Base-by-base conservation (phyloP, 2,797 vertebrate genomes). In the Muscicapa striata region DNA sequence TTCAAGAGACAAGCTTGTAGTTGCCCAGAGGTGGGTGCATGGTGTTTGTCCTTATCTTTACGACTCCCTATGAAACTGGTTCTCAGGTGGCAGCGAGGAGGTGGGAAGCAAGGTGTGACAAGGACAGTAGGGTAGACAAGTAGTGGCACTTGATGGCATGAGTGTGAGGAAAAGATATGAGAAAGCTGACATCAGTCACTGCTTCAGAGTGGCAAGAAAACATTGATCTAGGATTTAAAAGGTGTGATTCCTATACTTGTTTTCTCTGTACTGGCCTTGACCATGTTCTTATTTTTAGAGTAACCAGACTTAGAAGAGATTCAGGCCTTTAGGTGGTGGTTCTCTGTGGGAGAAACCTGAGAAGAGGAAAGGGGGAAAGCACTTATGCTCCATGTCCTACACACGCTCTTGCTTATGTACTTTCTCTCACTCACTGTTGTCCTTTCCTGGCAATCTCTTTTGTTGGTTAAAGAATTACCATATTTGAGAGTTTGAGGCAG, bases 351-450 rank as follows among this genome's bases (percentile, higher is more conserved):
- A 72, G 10, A 68, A 84, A 82, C 18, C 18, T 11, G 54, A 72
- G 58, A 76, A 62, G 36, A 46, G 38, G 21, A 64, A 90, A 13
- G 17, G 15, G 40, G 20, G 20, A 55, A 86, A 48, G 26, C 36
- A 18, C 4, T 26, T 0, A 0, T 13, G 34, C 55, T 58, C 51
- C 2, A 0, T 41, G 46, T 58, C 20, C 13, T 55, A 62, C 2
- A 3, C 13, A 1, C 0, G 0, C 23, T 52, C 27, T 45, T 26
- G 20, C 15, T 55, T 4, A 0, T 8, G 4, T 1, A 0, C 20
- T 69, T 59, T 41, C 26, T 34, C 27, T 52, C 57, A 4, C 24
- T 69, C 26, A 41, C 22, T 51, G 17, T 58, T 90, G 40, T 72
- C 51, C 52, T 77, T 77, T 63, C 69, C 46, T 80, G 46, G 5